phyloP scores from a whole-genome alignment of 2,888 invertebrate genomes.

The Drosophila multiciliata region DNA sequence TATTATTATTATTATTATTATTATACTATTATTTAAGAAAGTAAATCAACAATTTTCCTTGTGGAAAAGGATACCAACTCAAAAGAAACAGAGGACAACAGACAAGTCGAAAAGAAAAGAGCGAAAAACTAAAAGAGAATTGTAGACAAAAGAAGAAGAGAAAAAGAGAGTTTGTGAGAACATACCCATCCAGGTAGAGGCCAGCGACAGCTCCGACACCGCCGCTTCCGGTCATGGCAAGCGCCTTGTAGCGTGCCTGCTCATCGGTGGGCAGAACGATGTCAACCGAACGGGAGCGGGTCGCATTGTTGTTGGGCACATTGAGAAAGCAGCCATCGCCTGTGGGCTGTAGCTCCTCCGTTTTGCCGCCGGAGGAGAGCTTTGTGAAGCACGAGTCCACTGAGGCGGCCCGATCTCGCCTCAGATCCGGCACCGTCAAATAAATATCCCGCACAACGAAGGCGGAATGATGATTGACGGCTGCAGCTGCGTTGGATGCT shows the following conservation, averaged over 20 bases:
- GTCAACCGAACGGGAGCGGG: conserved; percentile 93
- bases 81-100: conserved; percentile 18
- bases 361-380: conserved; percentile 89
- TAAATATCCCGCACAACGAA: conserved; percentile 90
- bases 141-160: conserved; percentile 15
- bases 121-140: neutral
- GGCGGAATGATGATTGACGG: conserved; percentile 57
- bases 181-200: conserved; percentile 65
- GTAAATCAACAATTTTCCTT: neutral
- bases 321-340: conserved; percentile 87
- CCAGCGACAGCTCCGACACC: conserved; percentile 29
- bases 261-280: conserved; percentile 94
- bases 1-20: too few relatives aligned
- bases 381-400: conserved; percentile 95
- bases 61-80: conserved; percentile 6
- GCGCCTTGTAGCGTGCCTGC: conserved; percentile 93
- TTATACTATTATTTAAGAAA: neutral
- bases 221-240: conserved; percentile 88
- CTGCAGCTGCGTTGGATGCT: conserved; percentile 45
- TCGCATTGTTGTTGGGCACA: conserved; percentile 89
- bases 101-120: conserved; percentile 7
- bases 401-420: conserved; percentile 93
- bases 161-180: conserved; percentile 13
- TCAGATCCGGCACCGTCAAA: conserved; percentile 92
- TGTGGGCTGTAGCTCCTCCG: conserved; percentile 88